phyloP scores from a whole-genome alignment of 2,888 invertebrate species.

The Globia sparganii region DNA sequence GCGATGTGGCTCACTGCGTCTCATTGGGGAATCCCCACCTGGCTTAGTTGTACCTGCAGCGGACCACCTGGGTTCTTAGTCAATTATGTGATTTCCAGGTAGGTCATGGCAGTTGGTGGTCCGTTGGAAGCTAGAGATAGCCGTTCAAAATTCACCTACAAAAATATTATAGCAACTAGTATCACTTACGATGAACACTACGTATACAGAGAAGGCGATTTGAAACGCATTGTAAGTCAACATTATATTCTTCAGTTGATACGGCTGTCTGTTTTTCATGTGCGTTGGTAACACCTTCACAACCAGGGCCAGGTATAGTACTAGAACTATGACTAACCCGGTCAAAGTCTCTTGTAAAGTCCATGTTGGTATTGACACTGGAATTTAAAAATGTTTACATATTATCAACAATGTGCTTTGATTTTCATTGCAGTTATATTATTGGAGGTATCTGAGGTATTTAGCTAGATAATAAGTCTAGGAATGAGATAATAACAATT shows the following conservation, averaged over 20 bases:
- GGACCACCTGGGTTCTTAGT: not conserved
- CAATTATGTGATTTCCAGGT: not conserved
- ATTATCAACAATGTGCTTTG: not conserved
- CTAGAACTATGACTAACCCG: slow-evolving; percentile 82
- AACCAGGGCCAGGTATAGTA: slow-evolving; percentile 92
- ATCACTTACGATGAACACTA: slow-evolving; percentile 90
- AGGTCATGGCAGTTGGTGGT: not conserved
- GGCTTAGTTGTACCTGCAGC: not conserved
- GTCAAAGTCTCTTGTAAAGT: slow-evolving; percentile 74
- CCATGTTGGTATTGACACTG: slow-evolving; percentile 79
- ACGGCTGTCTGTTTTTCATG: slow-evolving; percentile 92
- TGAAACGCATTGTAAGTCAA: slow-evolving; percentile 93
- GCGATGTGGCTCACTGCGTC: too few relatives aligned
- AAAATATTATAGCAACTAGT: slow-evolving; percentile 42
- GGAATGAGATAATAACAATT: not conserved
- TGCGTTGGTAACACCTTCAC: slow-evolving; percentile 92
- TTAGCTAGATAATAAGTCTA: not conserved
- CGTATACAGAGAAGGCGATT: slow-evolving; percentile 91
- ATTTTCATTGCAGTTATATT: not conserved
- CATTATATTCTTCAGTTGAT: slow-evolving; percentile 91
- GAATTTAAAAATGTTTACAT: slow-evolving; percentile 11
- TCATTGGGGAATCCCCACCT: not conserved
- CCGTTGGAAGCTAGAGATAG: not conserved
- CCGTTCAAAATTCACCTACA: not conserved
- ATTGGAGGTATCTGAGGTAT: not conserved